Percentiles rank a stretch among this genome's conserved stretches.
Evolutionary conservation across 2,113 vertebrate species (phyloP).

Genomic region (Malurus alboscapulatus): DNA sequence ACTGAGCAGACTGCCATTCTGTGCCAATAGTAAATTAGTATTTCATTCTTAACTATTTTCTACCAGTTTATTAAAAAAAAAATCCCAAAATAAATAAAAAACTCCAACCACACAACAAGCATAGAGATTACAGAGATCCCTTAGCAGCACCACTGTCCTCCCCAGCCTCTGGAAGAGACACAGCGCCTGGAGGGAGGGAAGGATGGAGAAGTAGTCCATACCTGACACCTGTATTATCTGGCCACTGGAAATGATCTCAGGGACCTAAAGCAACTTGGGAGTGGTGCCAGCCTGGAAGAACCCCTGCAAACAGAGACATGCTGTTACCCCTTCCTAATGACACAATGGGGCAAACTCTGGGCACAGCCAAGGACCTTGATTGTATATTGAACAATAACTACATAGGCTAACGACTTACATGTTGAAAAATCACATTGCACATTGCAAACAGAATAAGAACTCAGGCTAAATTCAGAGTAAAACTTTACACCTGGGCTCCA

Average conservation of each 20-base stretch:
- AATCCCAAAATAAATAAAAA: not conserved
- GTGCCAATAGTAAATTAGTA: not conserved
- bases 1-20: not conserved
- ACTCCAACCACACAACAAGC: not conserved
- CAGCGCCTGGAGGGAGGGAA: not conserved
- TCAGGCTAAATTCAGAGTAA: not conserved
- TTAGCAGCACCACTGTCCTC: not conserved
- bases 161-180: not conserved
- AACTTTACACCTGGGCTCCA: not conserved
- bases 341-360: not conserved
- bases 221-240: not conserved
- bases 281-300: not conserved
- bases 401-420: not conserved
- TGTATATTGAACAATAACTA: not conserved
- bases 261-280: not conserved
- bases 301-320: not conserved
- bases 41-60: not conserved
- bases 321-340: not conserved
- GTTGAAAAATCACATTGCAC: not conserved
- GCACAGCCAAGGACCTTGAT: not conserved
- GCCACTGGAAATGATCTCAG: not conserved
- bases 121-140: not conserved
- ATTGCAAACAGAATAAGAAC: not conserved
- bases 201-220: not conserved
- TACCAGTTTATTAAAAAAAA: not conserved